Base-by-base conservation (phyloP, 2,797 vertebrate species). In the Rhinophrynus dorsalis region DNA sequence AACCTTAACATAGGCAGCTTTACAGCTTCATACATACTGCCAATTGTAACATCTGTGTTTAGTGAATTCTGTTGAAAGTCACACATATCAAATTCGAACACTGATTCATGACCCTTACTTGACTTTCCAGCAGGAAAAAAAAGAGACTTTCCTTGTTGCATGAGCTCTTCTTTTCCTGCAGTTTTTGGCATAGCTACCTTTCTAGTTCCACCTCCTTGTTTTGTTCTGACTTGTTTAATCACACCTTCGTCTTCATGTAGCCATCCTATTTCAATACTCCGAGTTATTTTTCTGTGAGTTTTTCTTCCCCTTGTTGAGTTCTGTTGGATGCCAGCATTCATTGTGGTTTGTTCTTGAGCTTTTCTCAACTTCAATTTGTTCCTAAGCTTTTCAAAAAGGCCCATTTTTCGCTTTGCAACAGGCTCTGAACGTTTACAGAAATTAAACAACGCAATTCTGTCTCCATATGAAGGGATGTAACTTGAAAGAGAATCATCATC, bases 401-500 rank as follows among this genome's bases (percentile, higher is more conserved):
- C 45, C 20, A 48, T 48, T 48, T 23, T 48, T 8, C 21, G 21
- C 20, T 24, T 24, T n/a, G 40, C 12, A 6, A 44, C 10, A 5
- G 20, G 18, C 15, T 68, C 63, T 21, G 77, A 44, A 26, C 3
- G 35, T 48, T 8, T 68, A 56, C 63, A 76, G 33, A 76, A 74
- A 60, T 74, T 68, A 12, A 75, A 61, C 4, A 71, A 18, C 1
- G 67, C 74, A 52, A 79, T 68, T 23, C 51, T 26, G 37, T 74
- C 75, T 55, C 68, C 59, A 40, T 77, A 72, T 21, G 48, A 75
- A 1, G 67, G 59, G 32, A 75, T 64, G 55, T 67, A 75, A 7
- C 70, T 67, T 8, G 60, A 48, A 30, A 77, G 64, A n/a, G 62
- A 15, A 47, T 35, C 62, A 51, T 69, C 68, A 15, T 76, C 76